Conservation (phyloP, 2,888 invertebrate genomes). For the Danaus chrysippus region DNA sequence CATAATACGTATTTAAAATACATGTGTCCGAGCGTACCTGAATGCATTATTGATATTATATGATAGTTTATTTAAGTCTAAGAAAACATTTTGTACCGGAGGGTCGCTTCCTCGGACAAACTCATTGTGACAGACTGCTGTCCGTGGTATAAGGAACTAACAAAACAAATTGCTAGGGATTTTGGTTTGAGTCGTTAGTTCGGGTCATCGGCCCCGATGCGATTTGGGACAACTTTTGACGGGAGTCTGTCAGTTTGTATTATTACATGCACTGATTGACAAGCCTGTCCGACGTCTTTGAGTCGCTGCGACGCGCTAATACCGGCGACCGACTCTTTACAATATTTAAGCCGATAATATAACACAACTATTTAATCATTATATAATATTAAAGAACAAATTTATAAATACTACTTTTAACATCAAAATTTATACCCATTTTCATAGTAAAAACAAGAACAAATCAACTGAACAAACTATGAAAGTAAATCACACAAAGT, state of each 20-base stretch:
- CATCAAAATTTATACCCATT: too few relatives aligned
- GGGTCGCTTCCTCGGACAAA: conserved; percentile 44
- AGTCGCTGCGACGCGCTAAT: conserved; percentile 4
- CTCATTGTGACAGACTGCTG: conserved; percentile 45
- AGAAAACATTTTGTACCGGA: conserved; percentile 46
- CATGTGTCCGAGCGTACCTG: conserved; percentile 70
- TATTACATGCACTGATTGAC: conserved; percentile 66
- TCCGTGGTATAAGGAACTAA: conserved; percentile 38
- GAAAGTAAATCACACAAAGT: too few relatives aligned
- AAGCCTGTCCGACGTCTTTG: conserved; percentile 36
- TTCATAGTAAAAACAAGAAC: too few relatives aligned
- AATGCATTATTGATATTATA: conserved; percentile 78
- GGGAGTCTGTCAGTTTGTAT: conserved; percentile 65
- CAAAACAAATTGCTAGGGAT: conserved; percentile 62
- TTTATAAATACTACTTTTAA: too few relatives aligned
- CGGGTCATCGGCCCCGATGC: conserved; percentile 75
- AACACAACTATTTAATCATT: not conserved
- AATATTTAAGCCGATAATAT: not conserved
- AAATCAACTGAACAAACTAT: too few relatives aligned
- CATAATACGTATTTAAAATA: conserved; percentile 78
- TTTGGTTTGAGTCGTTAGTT: conserved; percentile 74
- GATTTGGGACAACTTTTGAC: conserved; percentile 77
- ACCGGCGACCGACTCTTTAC: not conserved
- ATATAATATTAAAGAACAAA: not conserved
- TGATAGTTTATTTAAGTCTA: conserved; percentile 74